Base-by-base conservation (phyloP, 2,888 invertebrate genomes). In the Myopa tessellatipennis region DNA sequence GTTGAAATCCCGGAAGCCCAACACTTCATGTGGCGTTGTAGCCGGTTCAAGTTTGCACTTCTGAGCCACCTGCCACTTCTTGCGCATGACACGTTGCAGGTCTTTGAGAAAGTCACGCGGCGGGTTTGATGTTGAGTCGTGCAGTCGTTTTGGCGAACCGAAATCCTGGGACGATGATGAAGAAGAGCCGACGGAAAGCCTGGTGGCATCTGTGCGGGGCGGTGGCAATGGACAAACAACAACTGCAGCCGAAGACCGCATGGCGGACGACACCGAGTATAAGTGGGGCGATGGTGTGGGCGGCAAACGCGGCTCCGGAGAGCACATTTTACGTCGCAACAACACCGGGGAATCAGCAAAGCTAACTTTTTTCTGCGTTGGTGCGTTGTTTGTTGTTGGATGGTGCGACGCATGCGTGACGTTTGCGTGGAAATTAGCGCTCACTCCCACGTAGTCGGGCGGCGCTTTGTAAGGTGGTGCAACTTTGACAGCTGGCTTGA, bases 61-160 rank as follows among this genome's bases (percentile, higher is more conserved):
- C 85, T 97, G 96, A 4, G 97, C 96, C 0, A 97, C 96, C 85
- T 96, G 95, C 95, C 95, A 95, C 85, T 97, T 97, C 86, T 96
- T 96, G 82, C 95, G 92, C 95, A 97, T 97, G 0, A 97, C 97
- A 74, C 96, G 91, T 86, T 97, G 97, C 70, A 97, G 90, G 88
- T 97, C 97, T 86, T 95, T 94, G 67, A 97, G 90, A 85, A 97
- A 97, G 78, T 95, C 95, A 40, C 93, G 93, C 0, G 95, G 94
- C 4, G 95, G 95, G 84, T 93, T 94, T 81, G 93, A 93, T 78
- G 92, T 91, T 0, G 93, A 93, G 78, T 95, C 94, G 0, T 92
- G 92, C 45, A 95, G 88, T 83, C 94, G 94, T 86, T 94, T 95
- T 4, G 95, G 95, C 10, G 94, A 94, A 3, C 95, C 92, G n/a